These are phyloP conservation scores for Pomacea maculata DNA, from an alignment of 1,140 invertebrate species.

Conservation along the genomic window DNA sequence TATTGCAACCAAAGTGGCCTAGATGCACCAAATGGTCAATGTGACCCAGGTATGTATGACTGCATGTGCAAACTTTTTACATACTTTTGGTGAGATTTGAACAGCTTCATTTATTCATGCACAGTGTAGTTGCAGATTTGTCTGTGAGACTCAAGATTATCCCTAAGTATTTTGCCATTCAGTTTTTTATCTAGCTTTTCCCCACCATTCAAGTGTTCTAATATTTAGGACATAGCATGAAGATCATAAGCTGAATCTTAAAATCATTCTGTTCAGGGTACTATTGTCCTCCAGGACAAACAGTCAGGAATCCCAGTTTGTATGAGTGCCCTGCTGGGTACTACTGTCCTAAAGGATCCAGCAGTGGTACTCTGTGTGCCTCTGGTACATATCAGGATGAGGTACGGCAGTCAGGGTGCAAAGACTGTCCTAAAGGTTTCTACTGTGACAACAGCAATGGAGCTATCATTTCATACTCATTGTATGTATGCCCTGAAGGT, in stretches of 20 bases:
- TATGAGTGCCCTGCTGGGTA: conserved; percentile 59
- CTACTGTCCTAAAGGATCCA: conserved; percentile 48
- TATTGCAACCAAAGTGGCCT: conserved; percentile 56
- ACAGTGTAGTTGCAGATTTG: background rate
- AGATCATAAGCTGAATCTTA: no score
- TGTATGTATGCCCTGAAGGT: conserved; percentile 54
- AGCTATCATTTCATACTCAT: conserved; percentile 50
- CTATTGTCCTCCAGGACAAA: conserved; percentile 56
- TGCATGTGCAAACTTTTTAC: background rate
- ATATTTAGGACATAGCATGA: no score
- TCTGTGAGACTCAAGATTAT: background rate
- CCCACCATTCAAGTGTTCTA: no score
- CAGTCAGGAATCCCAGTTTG: conserved; percentile 41
- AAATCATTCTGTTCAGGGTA: conserved; percentile 41
- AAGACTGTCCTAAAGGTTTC: conserved; percentile 53
- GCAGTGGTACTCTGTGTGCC: conserved; percentile 43
- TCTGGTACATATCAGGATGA: conserved; percentile 55
- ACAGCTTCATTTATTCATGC: background rate
- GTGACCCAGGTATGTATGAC: conserved; percentile 47
- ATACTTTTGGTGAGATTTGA: background rate
- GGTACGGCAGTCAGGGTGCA: conserved; percentile 43
- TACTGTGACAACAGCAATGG: conserved; percentile 56
- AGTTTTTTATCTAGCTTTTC: no score
- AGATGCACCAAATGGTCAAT: conserved; percentile 43
- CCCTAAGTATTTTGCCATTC: no score